Percentiles rank a stretch among this genome's conserved stretches.
phyloP scores from a whole-genome alignment of 2,797 vertebrate genomes.

The Melanotaenia parkinsoni region DNA sequence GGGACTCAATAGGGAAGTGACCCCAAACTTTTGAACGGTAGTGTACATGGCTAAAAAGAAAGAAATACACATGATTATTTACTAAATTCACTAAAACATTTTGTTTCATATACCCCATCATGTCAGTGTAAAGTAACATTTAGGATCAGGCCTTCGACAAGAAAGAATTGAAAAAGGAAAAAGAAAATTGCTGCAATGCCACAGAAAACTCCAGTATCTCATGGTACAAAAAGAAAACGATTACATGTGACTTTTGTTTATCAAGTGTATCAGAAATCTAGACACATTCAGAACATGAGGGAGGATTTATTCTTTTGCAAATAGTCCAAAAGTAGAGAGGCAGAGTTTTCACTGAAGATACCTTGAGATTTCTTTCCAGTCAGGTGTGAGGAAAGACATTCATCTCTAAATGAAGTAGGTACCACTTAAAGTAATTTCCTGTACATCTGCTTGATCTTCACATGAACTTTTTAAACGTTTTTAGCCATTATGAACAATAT shows the following conservation, averaged over 20 bases:
- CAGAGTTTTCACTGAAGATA: not conserved
- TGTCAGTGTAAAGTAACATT: no score
- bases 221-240: no score
- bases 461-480: not conserved
- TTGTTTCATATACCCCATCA: no score
- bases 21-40: no score
- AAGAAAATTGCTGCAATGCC: no score
- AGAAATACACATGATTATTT: not conserved
- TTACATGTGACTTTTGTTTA: no score
- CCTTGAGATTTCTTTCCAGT: not conserved
- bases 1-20: no score
- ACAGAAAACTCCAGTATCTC: no score
- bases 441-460: not conserved
- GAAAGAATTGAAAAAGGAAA: no score
- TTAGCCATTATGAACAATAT: no score
- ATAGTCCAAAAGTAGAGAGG: not conserved
- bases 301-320: not conserved
- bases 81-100: not conserved
- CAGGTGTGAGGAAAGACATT: conserved; percentile 12
- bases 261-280: not conserved
- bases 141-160: no score
- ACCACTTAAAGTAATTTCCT: not conserved
- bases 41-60: not conserved
- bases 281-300: not conserved
- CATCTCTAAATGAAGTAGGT: conserved; percentile 10